Percentiles rank a stretch among this genome's conserved stretches.
These are phyloP conservation scores for Tetropium fuscum DNA, from an alignment of 2,888 invertebrate species.

Conservation along the genomic window DNA sequence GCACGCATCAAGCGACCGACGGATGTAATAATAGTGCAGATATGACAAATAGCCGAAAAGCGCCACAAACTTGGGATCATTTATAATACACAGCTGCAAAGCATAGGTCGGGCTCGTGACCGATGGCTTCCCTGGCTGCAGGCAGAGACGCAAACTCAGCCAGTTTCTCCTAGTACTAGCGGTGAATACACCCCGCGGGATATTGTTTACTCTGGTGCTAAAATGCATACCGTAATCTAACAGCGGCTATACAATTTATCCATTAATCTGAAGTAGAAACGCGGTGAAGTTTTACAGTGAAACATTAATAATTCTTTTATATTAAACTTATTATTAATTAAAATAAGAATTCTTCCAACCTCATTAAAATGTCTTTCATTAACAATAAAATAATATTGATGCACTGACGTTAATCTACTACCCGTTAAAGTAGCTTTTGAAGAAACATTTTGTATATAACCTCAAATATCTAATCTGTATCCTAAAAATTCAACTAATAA, in stretches of 20 bases:
- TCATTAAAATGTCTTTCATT: too few relatives aligned
- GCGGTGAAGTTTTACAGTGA: too few relatives aligned
- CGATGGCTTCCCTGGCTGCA: conserved; percentile 43
- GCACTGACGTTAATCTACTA: too few relatives aligned
- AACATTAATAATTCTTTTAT: too few relatives aligned
- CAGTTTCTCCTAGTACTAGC: background rate
- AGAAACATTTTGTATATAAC: too few relatives aligned
- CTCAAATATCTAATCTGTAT: too few relatives aligned
- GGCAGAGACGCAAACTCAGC: background rate
- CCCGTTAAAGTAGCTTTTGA: too few relatives aligned
- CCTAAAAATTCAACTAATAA: too few relatives aligned
- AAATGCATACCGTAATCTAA: background rate
- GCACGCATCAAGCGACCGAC: conserved; percentile 50
- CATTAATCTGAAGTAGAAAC: too few relatives aligned
- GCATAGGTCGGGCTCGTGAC: conserved; percentile 60
- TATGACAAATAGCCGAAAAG: conserved; percentile 67
- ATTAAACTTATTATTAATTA: too few relatives aligned
- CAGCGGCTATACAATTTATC: conserved; percentile 4
- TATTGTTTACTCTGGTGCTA: background rate
- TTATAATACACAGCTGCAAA: conserved; percentile 67
- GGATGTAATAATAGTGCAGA: conserved; percentile 66
- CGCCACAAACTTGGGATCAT: conserved; percentile 67
- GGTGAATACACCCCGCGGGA: background rate
- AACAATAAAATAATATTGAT: too few relatives aligned
- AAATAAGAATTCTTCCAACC: too few relatives aligned